Conservation (phyloP, 1,140 invertebrate species). For the Gryon sp. region DNA sequence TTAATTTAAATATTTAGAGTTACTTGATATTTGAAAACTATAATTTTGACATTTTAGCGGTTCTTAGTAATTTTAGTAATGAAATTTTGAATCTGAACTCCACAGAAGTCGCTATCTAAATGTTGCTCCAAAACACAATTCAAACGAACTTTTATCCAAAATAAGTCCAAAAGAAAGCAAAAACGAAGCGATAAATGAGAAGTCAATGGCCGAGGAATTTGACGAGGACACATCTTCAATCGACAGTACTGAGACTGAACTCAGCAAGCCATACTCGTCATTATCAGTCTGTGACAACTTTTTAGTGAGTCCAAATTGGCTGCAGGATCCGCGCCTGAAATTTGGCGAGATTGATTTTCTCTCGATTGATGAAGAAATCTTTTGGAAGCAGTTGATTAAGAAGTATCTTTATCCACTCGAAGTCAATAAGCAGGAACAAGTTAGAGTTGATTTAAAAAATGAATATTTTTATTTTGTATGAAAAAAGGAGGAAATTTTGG, state of each 20-base stretch:
- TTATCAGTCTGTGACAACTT: slow-evolving; percentile 71
- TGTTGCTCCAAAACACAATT: slow-evolving; percentile 20
- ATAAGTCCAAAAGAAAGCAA: slow-evolving; percentile 16
- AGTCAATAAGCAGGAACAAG: slow-evolving; percentile 73
- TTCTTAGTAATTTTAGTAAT: too few relatives aligned
- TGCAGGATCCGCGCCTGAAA: slow-evolving; percentile 84
- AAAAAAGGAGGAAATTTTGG: not conserved
- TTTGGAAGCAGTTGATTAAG: slow-evolving; percentile 87
- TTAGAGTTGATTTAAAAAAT: slow-evolving; percentile 9
- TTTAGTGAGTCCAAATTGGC: slow-evolving; percentile 84
- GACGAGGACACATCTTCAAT: slow-evolving; percentile 59
- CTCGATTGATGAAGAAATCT: slow-evolving; percentile 82
- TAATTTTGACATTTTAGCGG: too few relatives aligned
- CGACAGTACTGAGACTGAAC: slow-evolving; percentile 28
- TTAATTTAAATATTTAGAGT: too few relatives aligned
- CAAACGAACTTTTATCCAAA: slow-evolving; percentile 20
- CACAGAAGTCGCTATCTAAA: slow-evolving; percentile 18
- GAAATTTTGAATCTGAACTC: slow-evolving; percentile 3
- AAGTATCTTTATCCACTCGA: slow-evolving; percentile 87
- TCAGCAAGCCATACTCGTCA: slow-evolving; percentile 28
- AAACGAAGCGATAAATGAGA: slow-evolving; percentile 9
- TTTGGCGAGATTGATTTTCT: slow-evolving; percentile 83
- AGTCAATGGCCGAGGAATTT: slow-evolving; percentile 56
- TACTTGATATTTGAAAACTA: too few relatives aligned
- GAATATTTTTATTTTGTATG: not conserved